Percentiles rank a stretch among this genome's conserved stretches.
phyloP scores from a whole-genome alignment of 1,140 invertebrate genomes.

The Cheumatopsyche charites region DNA sequence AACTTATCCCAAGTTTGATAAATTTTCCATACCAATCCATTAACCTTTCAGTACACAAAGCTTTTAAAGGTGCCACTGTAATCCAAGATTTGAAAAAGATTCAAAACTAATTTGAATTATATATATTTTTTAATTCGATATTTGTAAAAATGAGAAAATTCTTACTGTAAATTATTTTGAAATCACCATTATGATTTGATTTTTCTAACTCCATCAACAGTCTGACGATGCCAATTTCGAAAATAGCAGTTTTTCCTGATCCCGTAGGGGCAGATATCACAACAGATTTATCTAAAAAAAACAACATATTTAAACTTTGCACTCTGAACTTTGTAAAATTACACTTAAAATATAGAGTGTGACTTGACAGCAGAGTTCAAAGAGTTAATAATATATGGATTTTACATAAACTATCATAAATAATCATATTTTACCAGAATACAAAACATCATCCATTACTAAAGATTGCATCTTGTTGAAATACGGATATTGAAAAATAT shows the following conservation, averaged over 20 bases:
- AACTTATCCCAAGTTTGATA: constrained; percentile 65
- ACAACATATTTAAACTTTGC: constrained; percentile 35
- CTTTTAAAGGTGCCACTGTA: constrained; percentile 82
- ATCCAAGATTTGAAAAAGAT: constrained; percentile 47
- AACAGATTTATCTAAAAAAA: constrained; percentile 69
- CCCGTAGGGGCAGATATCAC: constrained; percentile 81
- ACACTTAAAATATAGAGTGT: neutral
- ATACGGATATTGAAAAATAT: constrained; percentile 68
- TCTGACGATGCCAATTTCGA: constrained; percentile 79
- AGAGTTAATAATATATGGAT: too few species aligned
- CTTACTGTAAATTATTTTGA: constrained; percentile 73
- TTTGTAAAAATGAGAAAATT: constrained; percentile 17
- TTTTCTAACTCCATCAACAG: constrained; percentile 63
- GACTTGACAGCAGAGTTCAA: too few species aligned
- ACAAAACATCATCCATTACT: constrained; percentile 70
- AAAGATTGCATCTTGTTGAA: constrained; percentile 77
- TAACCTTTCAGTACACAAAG: constrained; percentile 74
- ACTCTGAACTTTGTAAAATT: too few species aligned
- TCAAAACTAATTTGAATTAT: constrained; percentile 8
- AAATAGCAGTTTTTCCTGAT: constrained; percentile 81
- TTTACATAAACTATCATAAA: too few species aligned
- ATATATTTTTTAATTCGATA: too few species aligned
- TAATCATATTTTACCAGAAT: constrained; percentile 63
- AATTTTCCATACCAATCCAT: constrained; percentile 78
- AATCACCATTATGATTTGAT: constrained; percentile 53